These are phyloP conservation scores for Ameiurus melas DNA, from an alignment of 2,113 vertebrate genomes.

Conservation along the genomic window DNA sequence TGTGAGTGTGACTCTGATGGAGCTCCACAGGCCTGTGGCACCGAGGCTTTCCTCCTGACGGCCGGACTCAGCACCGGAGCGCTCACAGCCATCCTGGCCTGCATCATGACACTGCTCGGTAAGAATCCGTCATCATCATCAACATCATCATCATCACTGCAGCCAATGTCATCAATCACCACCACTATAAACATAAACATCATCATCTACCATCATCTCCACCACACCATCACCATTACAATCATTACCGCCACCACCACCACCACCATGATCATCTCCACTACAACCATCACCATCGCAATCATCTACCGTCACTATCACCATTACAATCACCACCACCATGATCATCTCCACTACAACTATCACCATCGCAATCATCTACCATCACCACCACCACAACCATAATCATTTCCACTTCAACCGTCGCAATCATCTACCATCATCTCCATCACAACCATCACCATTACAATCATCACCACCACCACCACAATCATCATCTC, in stretches of 20 bases:
- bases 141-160: not conserved
- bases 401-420: too few species aligned
- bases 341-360: too few species aligned
- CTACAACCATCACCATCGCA: not conserved
- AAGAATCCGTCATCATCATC: slow-evolving; percentile 59
- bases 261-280: not conserved
- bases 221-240: not conserved
- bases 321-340: too few species aligned
- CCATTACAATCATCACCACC: not conserved
- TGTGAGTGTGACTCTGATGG: slow-evolving; percentile 81
- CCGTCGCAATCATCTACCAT: too few species aligned
- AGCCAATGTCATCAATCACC: not conserved
- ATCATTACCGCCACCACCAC: not conserved
- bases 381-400: too few species aligned
- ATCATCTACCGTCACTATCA: not conserved
- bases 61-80: slow-evolving; percentile 82
- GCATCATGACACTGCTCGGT: slow-evolving; percentile 84
- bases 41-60: slow-evolving; percentile 75
- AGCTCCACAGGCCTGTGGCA: slow-evolving; percentile 82
- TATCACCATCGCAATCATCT: too few species aligned
- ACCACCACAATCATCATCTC: not conserved
- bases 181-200: not conserved
- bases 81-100: slow-evolving; percentile 83
- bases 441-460: not conserved
- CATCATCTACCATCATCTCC: too few species aligned